These are phyloP conservation scores for Leucoraja erinaceus DNA, from an alignment of 2,113 vertebrate genomes.

Conservation along the genomic window DNA sequence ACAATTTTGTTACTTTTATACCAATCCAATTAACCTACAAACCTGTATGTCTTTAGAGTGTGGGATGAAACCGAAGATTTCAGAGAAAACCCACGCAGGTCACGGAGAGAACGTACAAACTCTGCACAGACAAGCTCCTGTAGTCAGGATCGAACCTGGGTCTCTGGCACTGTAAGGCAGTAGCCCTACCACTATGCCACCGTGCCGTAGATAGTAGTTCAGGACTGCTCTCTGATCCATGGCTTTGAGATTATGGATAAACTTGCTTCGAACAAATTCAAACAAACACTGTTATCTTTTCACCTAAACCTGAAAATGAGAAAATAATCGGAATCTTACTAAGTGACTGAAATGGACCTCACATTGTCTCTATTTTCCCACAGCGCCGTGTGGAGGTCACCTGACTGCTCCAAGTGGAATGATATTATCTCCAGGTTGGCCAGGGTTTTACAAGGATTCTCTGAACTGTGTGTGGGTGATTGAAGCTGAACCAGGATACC, in stretches of 20 bases:
- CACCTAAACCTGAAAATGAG: neutral
- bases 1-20: too few species aligned
- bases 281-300: neutral
- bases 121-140: too few species aligned
- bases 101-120: too few species aligned
- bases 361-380: neutral
- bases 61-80: too few species aligned
- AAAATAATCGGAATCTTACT: neutral
- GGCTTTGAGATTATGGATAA: neutral
- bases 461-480: constrained; percentile 97
- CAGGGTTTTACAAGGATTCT: constrained; percentile 95
- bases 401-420: constrained; percentile 86
- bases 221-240: too few species aligned
- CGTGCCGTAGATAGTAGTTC: too few species aligned
- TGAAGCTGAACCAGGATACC: constrained; percentile 91
- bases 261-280: neutral
- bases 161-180: too few species aligned
- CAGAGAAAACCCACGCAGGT: too few species aligned
- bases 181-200: too few species aligned
- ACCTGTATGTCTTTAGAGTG: too few species aligned
- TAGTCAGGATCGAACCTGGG: too few species aligned
- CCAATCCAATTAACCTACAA: too few species aligned
- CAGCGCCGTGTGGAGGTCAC: constrained; percentile 92
- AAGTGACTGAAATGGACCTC: neutral
- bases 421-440: constrained; percentile 96